Evolutionary conservation across 2,888 invertebrate genomes (phyloP), one percentile per base, ranked within the genome.

Genomic region (Tridacna crocea): DNA sequence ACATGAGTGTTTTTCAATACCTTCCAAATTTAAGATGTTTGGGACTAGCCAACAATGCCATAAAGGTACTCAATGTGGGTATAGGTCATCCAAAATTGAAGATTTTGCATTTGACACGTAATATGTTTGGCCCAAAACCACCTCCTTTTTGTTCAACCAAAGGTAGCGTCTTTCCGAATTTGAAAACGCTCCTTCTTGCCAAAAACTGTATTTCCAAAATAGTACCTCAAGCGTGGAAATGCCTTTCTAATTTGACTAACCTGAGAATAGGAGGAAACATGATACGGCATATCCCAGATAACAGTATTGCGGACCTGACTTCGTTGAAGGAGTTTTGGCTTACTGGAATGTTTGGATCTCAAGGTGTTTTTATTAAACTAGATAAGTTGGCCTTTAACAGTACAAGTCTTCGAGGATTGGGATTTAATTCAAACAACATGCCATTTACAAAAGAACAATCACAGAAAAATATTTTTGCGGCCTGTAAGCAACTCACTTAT

Each of bases 361-460:
- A 70, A 51, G 48, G 51, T 3, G 17, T 10, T 10, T 15, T 10
- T 12, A 24, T 70, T 6, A n/a, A 0, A 0, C 24, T 70, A 46
- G 24, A 70, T 26, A 70, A 48, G 6, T 22, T 47, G n/a, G 70
- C 70, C 2, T 70, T 70, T 51, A 70, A 70, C 15, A 70, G 70
- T 19, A 46, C 70, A 11, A 70, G 70, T 47, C 55, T 70, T 12
- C 48, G 51, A 22, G 13, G 22, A 1, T 46, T 68, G 12, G 3
- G 17, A n/a, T 3, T 68, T 13, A 22, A 68, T 46, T 13, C 46
- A 12, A 68, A 68, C n/a, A 46, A 68, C 47, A 68, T 68, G 0
- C n/a, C 46, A 19, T 68, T 68, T 47, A 27, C 46, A 19, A 46
- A 15, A 22, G 19, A 68, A 22, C 68, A 68, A 10, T 12, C 17